A percentile compares a stretch with the other conserved stretches of the same genome.
These are phyloP conservation scores for Trichomalopsis sarcophagae DNA, from an alignment of 1,140 invertebrate genomes.

Conservation along the genomic window DNA sequence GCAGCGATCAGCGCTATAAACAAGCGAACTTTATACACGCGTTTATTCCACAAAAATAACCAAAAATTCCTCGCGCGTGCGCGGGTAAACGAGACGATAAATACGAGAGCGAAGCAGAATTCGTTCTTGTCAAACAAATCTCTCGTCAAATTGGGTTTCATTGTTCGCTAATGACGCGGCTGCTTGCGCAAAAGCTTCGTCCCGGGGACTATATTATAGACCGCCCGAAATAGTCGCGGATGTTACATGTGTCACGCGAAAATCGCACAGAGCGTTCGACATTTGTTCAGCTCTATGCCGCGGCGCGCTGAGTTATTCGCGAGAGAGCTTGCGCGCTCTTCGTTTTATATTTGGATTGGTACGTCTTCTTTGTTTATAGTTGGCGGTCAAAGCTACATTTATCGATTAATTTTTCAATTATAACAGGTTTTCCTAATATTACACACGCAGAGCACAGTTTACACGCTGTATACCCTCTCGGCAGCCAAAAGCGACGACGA, in stretches of 20 bases:
- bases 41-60: not conserved
- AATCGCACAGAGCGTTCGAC: conserved; percentile 33
- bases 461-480: too few species aligned
- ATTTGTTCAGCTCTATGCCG: conserved; percentile 21
- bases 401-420: too few species aligned
- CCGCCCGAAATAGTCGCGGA: conserved; percentile 23
- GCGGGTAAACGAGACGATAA: not conserved
- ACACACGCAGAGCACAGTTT: too few species aligned
- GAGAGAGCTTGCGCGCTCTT: conserved; percentile 3
- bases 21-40: too few species aligned
- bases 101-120: not conserved
- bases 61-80: not conserved
- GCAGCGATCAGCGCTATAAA: too few species aligned
- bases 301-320: conserved; percentile 7
- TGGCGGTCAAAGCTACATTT: too few species aligned
- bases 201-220: not conserved
- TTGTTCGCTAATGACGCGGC: conserved; percentile 41
- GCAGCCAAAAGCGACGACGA: not conserved
- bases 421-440: too few species aligned
- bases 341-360: not conserved
- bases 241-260: conserved; percentile 2
- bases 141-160: conserved; percentile 46
- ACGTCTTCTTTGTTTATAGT: too few species aligned
- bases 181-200: not conserved
- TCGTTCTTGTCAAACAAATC: conserved; percentile 30